Evolutionary conservation across 2,888 invertebrate genomes (phyloP).

Genomic region (Oxycera nigricornis): DNA sequence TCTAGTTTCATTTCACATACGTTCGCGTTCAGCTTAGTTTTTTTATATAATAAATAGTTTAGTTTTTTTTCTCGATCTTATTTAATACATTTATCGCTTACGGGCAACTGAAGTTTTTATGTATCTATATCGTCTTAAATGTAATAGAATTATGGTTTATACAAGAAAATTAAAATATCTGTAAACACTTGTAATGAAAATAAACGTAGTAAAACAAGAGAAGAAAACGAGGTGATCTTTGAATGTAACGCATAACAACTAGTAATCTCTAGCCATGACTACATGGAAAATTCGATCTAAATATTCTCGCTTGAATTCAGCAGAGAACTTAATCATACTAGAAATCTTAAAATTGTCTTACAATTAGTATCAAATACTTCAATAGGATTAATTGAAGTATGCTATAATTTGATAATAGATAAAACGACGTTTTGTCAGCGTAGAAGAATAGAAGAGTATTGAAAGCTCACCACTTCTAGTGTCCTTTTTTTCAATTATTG

Average conservation of each 20-base stretch:
- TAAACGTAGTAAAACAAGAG: not conserved
- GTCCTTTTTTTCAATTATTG: not conserved
- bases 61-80: not conserved
- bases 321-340: conserved; percentile 3
- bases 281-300: too few species aligned
- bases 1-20: not conserved
- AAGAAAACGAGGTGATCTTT: not conserved
- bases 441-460: too few species aligned
- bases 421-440: too few species aligned
- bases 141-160: conserved; percentile 6
- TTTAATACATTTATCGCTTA: not conserved
- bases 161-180: not conserved
- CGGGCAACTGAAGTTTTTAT: not conserved
- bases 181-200: not conserved
- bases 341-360: too few species aligned
- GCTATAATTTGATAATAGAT: too few species aligned
- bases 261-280: too few species aligned
- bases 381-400: too few species aligned
- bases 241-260: not conserved
- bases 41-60: not conserved
- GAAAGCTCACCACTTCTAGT: not conserved
- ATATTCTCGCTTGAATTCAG: not conserved
- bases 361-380: too few species aligned
- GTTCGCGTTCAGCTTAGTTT: not conserved
- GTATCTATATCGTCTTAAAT: conserved; percentile 1